A percentile compares a stretch with the other conserved stretches of the same genome.
phyloP scores from a whole-genome alignment of 1,140 invertebrate genomes.

The Zaprionus ghesquierei region DNA sequence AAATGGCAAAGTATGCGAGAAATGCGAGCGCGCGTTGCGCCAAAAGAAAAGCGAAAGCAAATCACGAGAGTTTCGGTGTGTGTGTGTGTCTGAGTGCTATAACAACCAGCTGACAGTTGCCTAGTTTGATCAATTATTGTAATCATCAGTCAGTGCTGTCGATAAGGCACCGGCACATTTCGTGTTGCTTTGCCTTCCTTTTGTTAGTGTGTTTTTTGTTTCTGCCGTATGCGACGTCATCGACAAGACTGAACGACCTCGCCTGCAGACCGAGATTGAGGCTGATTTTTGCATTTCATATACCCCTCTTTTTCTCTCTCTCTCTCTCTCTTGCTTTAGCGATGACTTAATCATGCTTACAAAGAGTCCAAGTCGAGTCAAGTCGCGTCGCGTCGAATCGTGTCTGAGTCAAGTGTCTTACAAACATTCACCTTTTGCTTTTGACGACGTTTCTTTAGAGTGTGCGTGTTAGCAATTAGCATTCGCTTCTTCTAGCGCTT shows the following conservation, averaged over 20 bases:
- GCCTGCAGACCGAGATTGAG: slow-evolving; percentile 44
- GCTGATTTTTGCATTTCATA: slow-evolving; percentile 58
- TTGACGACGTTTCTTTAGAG: slow-evolving; percentile 59
- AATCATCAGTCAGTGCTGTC: slow-evolving; percentile 52
- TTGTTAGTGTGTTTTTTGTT: slow-evolving; percentile 20
- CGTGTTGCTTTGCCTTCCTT: background rate
- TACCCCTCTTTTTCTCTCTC: background rate
- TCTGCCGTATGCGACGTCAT: slow-evolving; percentile 36
- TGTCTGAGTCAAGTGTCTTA: slow-evolving; percentile 20
- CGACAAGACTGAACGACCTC: slow-evolving; percentile 66
- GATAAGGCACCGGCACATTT: slow-evolving; percentile 29
- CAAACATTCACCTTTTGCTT: slow-evolving; percentile 73
- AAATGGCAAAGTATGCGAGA: slow-evolving; percentile 71
- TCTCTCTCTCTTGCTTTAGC: background rate
- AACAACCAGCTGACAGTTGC: slow-evolving; percentile 24
- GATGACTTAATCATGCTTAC: slow-evolving; percentile 71
- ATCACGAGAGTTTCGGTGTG: background rate
- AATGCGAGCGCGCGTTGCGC: slow-evolving; percentile 54
- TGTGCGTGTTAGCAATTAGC: slow-evolving; percentile 70
- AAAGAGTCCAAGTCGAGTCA: slow-evolving; percentile 12
- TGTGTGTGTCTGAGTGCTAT: background rate
- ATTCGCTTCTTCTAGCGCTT: slow-evolving; percentile 31
- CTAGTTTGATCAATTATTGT: slow-evolving; percentile 78
- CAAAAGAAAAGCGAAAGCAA: slow-evolving; percentile 64
- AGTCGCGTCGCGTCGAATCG: background rate